Evolutionary conservation across 1,140 invertebrate genomes (phyloP), one percentile per base, ranked within the genome.

Genomic region (Trichogramma pretiosum): DNA sequence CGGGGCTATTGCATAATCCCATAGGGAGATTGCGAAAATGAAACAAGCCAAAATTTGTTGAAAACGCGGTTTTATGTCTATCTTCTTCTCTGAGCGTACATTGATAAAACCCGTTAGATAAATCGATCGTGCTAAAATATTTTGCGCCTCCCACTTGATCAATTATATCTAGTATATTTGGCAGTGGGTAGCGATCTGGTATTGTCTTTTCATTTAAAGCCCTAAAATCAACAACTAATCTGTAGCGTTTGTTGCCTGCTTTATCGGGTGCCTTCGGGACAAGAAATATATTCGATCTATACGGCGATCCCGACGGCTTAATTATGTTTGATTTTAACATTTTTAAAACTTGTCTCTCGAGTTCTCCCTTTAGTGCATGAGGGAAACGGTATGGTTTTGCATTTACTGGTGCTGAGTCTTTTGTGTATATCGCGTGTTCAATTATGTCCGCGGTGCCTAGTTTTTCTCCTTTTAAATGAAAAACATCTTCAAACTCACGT

Each of bases 1-100:
- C 52, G 7, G 63, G 62, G 13, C 56, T 53, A 41, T 54, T 61
- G 46, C 58, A 61, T 10, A 71, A 38, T 60, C 33, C 49, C 14
- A 51, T 35, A 1, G 43, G 30, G 42, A 51, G 45, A 3, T 33
- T 1, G 13, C n/a, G 18, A 17, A 30, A 46, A 1, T 51, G 21
- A 9, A 28, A 46, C 16, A 46, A 32, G 7, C 38, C 42, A 16
- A 42, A 53, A 14, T 57, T 45, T 5, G 55, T 61, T 13, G 23
- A 24, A 43, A 74, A 70, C 1, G 64, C 67, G 2, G 71, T 73
- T 56, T 74, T 74, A 0, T 54, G 34, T 32, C 32, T 52, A 52
- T 68, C 63, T 10, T 62, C 37, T 58, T 4, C 17, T 5, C 7
- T 5, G 5, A 11, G 13, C 16, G 40, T 41, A 3, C 43, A n/a